Percentiles rank a stretch among this genome's conserved stretches.
These are phyloP conservation scores for Enteromius paludinosus DNA, from an alignment of 2,797 vertebrate species.

Conservation along the genomic window DNA sequence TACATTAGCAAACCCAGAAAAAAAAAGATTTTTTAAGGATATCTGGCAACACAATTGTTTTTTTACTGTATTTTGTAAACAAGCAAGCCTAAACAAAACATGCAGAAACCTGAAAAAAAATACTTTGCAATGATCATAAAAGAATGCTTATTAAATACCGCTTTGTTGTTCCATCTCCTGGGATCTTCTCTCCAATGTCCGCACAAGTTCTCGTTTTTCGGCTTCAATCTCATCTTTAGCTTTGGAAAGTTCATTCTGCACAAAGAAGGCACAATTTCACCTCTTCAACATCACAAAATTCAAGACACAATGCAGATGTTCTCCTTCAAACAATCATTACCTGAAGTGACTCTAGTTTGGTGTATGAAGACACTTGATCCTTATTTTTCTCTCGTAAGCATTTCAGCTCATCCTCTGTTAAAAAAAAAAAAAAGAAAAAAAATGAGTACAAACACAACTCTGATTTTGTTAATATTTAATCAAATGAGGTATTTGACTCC, in stretches of 20 bases:
- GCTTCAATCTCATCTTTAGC: slow-evolving; percentile 90
- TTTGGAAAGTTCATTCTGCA: slow-evolving; percentile 85
- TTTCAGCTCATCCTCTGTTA: slow-evolving; percentile 84
- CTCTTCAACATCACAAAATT: neutral
- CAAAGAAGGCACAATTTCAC: neutral
- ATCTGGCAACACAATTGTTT: neutral
- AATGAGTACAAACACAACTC: neutral
- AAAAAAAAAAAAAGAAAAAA: neutral
- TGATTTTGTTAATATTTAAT: neutral
- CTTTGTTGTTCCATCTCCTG: slow-evolving; percentile 91
- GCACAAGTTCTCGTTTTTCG: slow-evolving; percentile 92
- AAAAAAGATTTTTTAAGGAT: neutral
- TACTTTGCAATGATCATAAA: neutral
- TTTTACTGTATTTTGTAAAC: neutral
- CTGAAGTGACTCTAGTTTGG: slow-evolving; percentile 79
- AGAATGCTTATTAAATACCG: slow-evolving; percentile 74
- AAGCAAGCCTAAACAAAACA: neutral
- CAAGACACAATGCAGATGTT: neutral
- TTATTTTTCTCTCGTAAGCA: slow-evolving; percentile 81
- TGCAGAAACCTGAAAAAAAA: neutral
- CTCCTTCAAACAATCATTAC: slow-evolving; percentile 68
- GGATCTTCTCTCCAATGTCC: slow-evolving; percentile 87
- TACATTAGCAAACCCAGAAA: neutral
- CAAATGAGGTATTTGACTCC: neutral
- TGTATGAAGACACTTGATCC: slow-evolving; percentile 82